Base-by-base conservation (phyloP, 1,140 invertebrate species). In the Drosophila asahinai region DNA sequence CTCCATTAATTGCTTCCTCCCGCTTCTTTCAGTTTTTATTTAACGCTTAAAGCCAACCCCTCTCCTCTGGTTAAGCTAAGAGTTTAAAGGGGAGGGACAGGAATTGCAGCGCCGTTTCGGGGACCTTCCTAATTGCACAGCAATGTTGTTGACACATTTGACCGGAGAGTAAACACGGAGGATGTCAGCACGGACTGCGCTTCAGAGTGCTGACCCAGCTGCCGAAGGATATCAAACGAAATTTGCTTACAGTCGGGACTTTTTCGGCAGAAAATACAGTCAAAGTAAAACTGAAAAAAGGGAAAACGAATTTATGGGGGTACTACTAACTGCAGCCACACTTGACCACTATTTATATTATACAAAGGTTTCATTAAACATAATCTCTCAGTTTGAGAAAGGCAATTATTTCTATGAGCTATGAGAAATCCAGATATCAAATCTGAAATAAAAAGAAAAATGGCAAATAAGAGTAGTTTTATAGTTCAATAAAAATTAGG, bases 81-180 rank as follows among this genome's bases (percentile, higher is more conserved):
- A 14, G 43, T 9, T 27, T 36, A 1, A n/a, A 36, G 12, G 15
- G 4, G 11, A 8, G 30, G 14, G 5, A 17, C 42, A 19, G 75
- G 42, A 45, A 63, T 30, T 71, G 57, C 47, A 48, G 42, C 47
- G 58, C 42, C 60, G 45, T 73, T 72, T 25, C 14, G 49, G 65
- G 61, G 48, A 66, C 54, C 64, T 65, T 70, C 51, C 67, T 86
- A 86, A 86, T 82, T 86, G 80, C 61, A 51, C 49, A 58, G 66
- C 74, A 48, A 66, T 68, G 73, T 73, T 82, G 75, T 80, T 82
- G 79, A 86, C 83, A 72, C 78, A 68, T 81, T 81, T 77, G 47
- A 57, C 43, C 49, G 45, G 27, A 40, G 45, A 43, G 61, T 61
- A 77, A 70, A 80, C 65, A 80, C 59, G 77, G 70, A 65, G 45